A percentile compares a stretch with the other conserved stretches of the same genome.
phyloP scores from a whole-genome alignment of 1,140 invertebrate species.

The Drosophila lacteicornis region DNA sequence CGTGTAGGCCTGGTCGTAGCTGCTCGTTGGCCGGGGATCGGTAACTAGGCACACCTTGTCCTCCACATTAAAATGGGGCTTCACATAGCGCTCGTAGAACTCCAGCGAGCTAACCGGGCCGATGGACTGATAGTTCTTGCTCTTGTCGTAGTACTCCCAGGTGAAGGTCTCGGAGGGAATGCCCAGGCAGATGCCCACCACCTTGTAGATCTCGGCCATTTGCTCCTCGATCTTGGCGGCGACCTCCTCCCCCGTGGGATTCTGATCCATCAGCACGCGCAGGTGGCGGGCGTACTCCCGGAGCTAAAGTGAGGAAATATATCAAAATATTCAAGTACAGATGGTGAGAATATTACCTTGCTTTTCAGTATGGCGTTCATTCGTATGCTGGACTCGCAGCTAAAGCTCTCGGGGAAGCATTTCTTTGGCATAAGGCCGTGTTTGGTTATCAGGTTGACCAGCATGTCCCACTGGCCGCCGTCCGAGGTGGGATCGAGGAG shows the following conservation, averaged over 20 bases:
- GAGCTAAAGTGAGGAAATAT: conserved; percentile 85
- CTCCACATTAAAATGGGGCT: conserved; percentile 92
- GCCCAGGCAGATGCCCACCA: conserved; percentile 92
- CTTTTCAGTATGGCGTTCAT: conserved; percentile 92
- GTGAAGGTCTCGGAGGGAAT: conserved; percentile 92
- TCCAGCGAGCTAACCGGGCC: conserved; percentile 91
- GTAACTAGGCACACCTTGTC: conserved; percentile 95
- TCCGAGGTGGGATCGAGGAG: conserved; percentile 92
- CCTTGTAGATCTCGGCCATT: conserved; percentile 91
- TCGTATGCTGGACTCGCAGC: conserved; percentile 89
- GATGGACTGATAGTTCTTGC: conserved; percentile 90
- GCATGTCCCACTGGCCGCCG: conserved; percentile 97
- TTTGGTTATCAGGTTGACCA: conserved; percentile 93
- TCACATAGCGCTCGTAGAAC: conserved; percentile 93
- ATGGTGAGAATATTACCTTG: conserved; percentile 87
- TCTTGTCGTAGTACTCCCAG: conserved; percentile 95
- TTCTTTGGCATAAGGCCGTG: conserved; percentile 95
- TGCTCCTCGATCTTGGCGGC: conserved; percentile 88
- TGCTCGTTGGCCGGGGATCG: conserved; percentile 92
- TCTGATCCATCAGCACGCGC: conserved; percentile 87
- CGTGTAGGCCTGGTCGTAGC: conserved; percentile 92
- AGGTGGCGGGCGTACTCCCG: conserved; percentile 92
- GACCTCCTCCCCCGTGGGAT: conserved; percentile 84
- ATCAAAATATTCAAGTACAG: background rate
- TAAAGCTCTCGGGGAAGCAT: conserved; percentile 93